Percentiles rank a stretch among this genome's conserved stretches.
These are phyloP conservation scores for Homarus americanus DNA, from an alignment of 1,140 invertebrate species.

Conservation along the genomic window DNA sequence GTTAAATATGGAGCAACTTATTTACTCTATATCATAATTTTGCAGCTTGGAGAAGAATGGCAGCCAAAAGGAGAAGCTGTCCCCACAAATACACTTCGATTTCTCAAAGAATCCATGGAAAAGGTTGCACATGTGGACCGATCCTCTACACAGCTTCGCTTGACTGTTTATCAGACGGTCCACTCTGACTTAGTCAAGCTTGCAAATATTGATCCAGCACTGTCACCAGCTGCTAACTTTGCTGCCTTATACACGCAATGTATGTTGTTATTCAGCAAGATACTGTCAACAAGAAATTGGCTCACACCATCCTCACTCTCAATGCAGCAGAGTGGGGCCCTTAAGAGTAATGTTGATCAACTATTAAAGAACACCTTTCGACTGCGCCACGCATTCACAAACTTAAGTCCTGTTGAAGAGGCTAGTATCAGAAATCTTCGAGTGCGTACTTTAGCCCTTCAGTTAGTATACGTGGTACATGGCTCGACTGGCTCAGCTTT, in stretches of 20 bases:
- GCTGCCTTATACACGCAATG: conserved; percentile 87
- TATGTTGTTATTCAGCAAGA: conserved; percentile 79
- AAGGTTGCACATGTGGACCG: conserved; percentile 70
- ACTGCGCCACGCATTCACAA: conserved; percentile 90
- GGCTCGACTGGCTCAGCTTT: conserved; percentile 83
- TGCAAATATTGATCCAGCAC: conserved; percentile 90
- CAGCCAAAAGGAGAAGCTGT: conserved; percentile 55
- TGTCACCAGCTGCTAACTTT: conserved; percentile 92
- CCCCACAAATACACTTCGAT: conserved; percentile 65
- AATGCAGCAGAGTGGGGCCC: conserved; percentile 80
- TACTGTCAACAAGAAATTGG: conserved; percentile 79
- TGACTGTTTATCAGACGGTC: conserved; percentile 73
- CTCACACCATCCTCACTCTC: conserved; percentile 79
- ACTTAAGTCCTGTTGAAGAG: conserved; percentile 86
- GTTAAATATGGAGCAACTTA: no score
- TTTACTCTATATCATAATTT: no score
- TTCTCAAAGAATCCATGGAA: conserved; percentile 70
- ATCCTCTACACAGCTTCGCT: conserved; percentile 68
- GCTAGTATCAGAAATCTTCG: conserved; percentile 90
- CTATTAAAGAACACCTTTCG: conserved; percentile 86
- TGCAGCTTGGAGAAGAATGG: conserved; percentile 68
- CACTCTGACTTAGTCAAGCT: conserved; percentile 80
- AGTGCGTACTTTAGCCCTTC: conserved; percentile 89
- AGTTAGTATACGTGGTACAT: conserved; percentile 87
- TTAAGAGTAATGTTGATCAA: conserved; percentile 81